phyloP scores from a whole-genome alignment of 2,888 invertebrate genomes.

The Amphimallon solstitiale region DNA sequence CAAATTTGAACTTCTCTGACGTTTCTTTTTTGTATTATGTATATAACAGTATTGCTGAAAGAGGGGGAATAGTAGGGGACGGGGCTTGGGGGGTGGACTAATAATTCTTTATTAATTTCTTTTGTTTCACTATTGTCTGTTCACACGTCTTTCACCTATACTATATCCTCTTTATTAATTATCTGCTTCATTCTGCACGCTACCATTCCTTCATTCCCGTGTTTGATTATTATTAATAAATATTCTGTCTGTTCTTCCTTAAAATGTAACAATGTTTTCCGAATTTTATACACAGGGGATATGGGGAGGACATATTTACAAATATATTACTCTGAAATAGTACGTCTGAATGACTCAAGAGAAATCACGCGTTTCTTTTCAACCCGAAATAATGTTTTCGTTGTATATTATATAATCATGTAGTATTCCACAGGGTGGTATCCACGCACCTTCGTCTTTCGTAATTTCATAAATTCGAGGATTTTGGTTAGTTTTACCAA shows the following conservation, averaged over 20 bases:
- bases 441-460: too few species aligned
- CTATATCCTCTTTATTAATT: slow-evolving; percentile 39
- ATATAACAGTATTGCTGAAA: slow-evolving; percentile 56
- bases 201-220: slow-evolving; percentile 41
- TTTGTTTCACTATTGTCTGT: too few species aligned
- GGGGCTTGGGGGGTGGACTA: too few species aligned
- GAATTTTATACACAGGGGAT: slow-evolving; percentile 11
- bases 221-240: slow-evolving; percentile 49
- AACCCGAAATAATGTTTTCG: neutral
- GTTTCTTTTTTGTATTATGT: neutral
- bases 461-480: too few species aligned
- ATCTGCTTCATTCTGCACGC: slow-evolving; percentile 34
- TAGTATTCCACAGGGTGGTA: too few species aligned
- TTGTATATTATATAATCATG: neutral
- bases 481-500: too few species aligned
- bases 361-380: neutral
- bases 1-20: slow-evolving; percentile 56
- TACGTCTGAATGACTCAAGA: slow-evolving; percentile 1
- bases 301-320: slow-evolving; percentile 5
- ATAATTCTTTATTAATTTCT: too few species aligned
- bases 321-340: slow-evolving; percentile 4
- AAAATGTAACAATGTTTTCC: slow-evolving; percentile 45
- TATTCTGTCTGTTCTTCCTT: slow-evolving; percentile 45
- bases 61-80: slow-evolving; percentile 24
- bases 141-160: too few species aligned